These are phyloP conservation scores for Saguinus imperator DNA, from an alignment of 2,113 vertebrate genomes.

Conservation along the genomic window DNA sequence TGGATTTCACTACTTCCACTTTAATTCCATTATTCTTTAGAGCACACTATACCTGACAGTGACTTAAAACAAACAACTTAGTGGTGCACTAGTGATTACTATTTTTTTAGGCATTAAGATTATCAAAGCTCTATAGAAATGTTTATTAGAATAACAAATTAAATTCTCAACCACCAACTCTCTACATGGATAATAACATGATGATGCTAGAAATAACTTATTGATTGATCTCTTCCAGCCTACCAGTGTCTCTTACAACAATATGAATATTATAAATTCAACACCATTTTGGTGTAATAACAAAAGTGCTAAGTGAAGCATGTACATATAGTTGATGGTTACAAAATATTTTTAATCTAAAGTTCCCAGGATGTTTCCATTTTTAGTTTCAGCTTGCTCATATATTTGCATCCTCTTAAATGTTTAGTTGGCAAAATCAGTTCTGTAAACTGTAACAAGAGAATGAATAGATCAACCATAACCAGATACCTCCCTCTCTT, in stretches of 20 bases:
- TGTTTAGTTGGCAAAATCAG: not conserved
- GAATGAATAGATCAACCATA: not conserved
- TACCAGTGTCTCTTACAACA: not conserved
- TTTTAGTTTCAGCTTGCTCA: slow-evolving; percentile 42
- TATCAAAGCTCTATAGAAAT: not conserved
- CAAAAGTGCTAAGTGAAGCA: slow-evolving; percentile 22
- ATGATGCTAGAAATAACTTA: not conserved
- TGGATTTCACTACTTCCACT: not conserved
- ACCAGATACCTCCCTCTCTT: not conserved
- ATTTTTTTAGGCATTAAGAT: not conserved
- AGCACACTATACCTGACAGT: not conserved
- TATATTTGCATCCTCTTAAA: slow-evolving; percentile 33
- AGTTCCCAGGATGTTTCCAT: slow-evolving; percentile 20
- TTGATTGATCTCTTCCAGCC: not conserved
- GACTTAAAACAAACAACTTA: not conserved
- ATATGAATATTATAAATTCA: not conserved
- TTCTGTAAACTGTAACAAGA: slow-evolving; percentile 4
- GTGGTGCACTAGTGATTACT: not conserved
- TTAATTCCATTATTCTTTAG: not conserved
- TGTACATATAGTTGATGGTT: not conserved
- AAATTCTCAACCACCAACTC: not conserved
- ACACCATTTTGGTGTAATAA: not conserved
- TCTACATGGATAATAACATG: not conserved
- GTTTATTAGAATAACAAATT: not conserved
- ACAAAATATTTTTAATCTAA: slow-evolving; percentile 46